Percentiles rank a stretch among this genome's conserved stretches.
Conservation (phyloP, 2,888 invertebrate species). For the Melangyna quadrimaculata region DNA sequence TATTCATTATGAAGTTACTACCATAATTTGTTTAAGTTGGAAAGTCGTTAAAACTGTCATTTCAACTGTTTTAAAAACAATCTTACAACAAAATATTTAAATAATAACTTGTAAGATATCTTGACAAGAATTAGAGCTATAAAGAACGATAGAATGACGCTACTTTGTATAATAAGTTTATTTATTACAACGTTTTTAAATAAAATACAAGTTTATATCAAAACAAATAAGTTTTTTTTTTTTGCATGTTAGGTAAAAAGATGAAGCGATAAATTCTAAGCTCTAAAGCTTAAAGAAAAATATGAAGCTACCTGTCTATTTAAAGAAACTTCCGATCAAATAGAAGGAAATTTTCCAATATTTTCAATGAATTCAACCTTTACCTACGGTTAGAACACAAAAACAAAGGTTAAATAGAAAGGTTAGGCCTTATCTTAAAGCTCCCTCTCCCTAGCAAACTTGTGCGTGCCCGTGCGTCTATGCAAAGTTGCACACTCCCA, state of each 20-base stretch:
- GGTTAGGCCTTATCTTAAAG: not conserved
- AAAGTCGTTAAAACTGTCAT: not conserved
- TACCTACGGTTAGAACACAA: too few relatives aligned
- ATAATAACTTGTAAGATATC: not conserved
- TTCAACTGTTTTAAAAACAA: not conserved
- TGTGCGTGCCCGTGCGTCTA: not conserved
- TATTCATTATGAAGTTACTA: constrained; percentile 6
- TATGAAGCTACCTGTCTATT: too few relatives aligned
- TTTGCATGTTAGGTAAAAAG: too few relatives aligned
- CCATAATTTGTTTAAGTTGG: not conserved
- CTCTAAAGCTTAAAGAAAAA: not conserved
- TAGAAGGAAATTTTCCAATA: too few relatives aligned
- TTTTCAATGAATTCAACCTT: too few relatives aligned
- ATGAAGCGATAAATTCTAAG: not conserved
- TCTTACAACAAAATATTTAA: not conserved
- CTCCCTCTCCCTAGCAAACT: not conserved
- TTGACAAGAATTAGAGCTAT: not conserved
- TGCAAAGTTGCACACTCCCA: not conserved
- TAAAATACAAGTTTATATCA: not conserved
- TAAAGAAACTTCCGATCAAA: too few relatives aligned
- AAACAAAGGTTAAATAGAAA: too few relatives aligned
- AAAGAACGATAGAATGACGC: not conserved
- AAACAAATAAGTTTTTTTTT: not conserved
- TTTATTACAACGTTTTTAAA: not conserved
- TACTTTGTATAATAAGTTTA: not conserved